A percentile compares a stretch with the other conserved stretches of the same genome.
Conservation (phyloP, 2,888 invertebrate genomes). For the Octodonta nipae region DNA sequence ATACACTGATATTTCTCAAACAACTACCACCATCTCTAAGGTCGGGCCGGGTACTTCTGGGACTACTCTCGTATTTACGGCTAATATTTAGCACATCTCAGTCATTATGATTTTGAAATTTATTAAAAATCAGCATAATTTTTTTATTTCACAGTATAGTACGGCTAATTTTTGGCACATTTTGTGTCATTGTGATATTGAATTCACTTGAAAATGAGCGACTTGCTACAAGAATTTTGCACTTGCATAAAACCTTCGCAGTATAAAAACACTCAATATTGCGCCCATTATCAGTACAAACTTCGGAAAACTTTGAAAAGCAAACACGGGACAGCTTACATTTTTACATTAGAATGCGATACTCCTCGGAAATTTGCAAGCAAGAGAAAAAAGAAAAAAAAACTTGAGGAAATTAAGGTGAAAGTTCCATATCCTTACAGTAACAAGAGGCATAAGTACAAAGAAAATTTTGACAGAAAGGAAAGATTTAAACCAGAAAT, state of each 20-base stretch:
- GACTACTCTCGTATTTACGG: too few species aligned
- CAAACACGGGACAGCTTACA: conserved; percentile 36
- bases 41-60: too few species aligned
- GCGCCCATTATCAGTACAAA: conserved; percentile 21
- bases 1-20: too few species aligned
- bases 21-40: too few species aligned
- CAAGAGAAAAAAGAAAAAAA: conserved; percentile 11
- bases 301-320: conserved; percentile 17
- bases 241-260: conserved; percentile 12
- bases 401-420: conserved; percentile 23
- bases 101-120: too few species aligned
- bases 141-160: too few species aligned
- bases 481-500: too few species aligned
- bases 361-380: conserved; percentile 9
- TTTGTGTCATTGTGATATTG: too few species aligned
- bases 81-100: too few species aligned
- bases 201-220: too few species aligned
- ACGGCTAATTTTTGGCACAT: too few species aligned
- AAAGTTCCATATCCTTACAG: conserved; percentile 18
- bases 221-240: conserved; percentile 19
- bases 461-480: conserved; percentile 12
- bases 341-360: conserved; percentile 30
- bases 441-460: conserved; percentile 16
- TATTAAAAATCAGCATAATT: too few species aligned
- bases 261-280: conserved; percentile 12